A percentile compares a stretch with the other conserved stretches of the same genome.
phyloP scores from a whole-genome alignment of 2,888 invertebrate species.

The Diadromus collaris region DNA sequence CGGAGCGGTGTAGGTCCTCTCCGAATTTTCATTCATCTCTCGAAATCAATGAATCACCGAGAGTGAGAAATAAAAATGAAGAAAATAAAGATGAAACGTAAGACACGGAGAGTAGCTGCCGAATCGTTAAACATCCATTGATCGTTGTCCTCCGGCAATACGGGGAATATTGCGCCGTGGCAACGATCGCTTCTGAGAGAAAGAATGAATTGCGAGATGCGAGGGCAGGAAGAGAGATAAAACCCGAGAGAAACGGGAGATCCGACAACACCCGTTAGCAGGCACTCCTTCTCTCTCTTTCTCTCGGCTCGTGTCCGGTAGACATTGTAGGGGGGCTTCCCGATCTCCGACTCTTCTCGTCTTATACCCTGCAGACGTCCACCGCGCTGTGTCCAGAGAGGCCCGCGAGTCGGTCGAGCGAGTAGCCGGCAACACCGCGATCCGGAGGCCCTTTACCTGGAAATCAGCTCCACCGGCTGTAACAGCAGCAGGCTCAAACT shows the following conservation, averaged over 20 bases:
- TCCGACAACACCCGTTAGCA: conserved; percentile 59
- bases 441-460: conserved; percentile 65
- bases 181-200: conserved; percentile 22
- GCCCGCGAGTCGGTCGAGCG: conserved; percentile 23
- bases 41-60: conserved; percentile 64
- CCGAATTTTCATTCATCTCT: conserved; percentile 63
- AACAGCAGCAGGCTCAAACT: background rate
- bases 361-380: conserved; percentile 22
- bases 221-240: conserved; percentile 31
- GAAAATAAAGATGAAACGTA: conserved; percentile 14
- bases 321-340: conserved; percentile 36
- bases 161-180: conserved; percentile 40
- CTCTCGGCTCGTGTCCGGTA: conserved; percentile 46
- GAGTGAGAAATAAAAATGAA: conserved; percentile 22
- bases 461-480: conserved; percentile 56
- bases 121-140: conserved; percentile 65
- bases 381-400: conserved; percentile 26
- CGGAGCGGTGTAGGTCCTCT: background rate
- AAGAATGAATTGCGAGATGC: conserved; percentile 36
- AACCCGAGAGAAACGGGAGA: conserved; percentile 57
- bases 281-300: background rate
- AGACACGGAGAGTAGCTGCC: conserved; percentile 50
- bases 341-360: conserved; percentile 19
- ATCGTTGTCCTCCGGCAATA: conserved; percentile 57
- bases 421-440: conserved; percentile 65